phyloP scores from a whole-genome alignment of 2,888 invertebrate genomes.

The Cyclophora albipunctata region DNA sequence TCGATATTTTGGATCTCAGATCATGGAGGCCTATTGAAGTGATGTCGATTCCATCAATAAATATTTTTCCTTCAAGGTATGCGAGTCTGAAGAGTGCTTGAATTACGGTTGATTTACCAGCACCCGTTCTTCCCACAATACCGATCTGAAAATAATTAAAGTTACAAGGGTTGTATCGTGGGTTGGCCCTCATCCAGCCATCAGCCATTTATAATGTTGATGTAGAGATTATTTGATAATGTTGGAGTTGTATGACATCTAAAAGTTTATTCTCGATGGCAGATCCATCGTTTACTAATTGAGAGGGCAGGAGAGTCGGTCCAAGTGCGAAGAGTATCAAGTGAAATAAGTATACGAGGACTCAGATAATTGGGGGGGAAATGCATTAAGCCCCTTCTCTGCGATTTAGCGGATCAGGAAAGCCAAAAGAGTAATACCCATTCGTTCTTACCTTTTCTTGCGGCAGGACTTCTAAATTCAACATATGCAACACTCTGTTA shows the following conservation, averaged over 20 bases:
- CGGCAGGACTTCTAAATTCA: constrained; percentile 62
- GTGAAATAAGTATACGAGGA: too few relatives aligned
- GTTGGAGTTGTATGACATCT: too few relatives aligned
- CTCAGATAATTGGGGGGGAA: too few relatives aligned
- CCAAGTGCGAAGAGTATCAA: too few relatives aligned
- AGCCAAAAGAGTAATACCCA: constrained; percentile 62
- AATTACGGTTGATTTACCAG: constrained; percentile 82
- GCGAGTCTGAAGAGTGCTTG: constrained; percentile 80
- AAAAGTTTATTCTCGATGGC: too few relatives aligned
- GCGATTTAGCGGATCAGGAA: too few relatives aligned
- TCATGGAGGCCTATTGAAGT: constrained; percentile 74
- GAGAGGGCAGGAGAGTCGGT: too few relatives aligned
- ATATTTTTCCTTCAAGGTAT: constrained; percentile 78
- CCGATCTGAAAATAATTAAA: constrained; percentile 60
- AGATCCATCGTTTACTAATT: too few relatives aligned
- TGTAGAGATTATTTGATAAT: too few relatives aligned
- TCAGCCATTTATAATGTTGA: too few relatives aligned
- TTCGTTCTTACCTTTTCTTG: constrained; percentile 70
- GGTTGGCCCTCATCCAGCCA: background rate
- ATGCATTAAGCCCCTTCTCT: too few relatives aligned
- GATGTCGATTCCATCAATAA: constrained; percentile 81
- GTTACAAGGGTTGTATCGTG: too few relatives aligned
- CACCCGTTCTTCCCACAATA: constrained; percentile 80
- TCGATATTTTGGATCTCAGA: constrained; percentile 76
- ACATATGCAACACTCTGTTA: constrained; percentile 69